Percentiles rank a stretch among this genome's conserved stretches.
Conservation (phyloP, 2,797 vertebrate species). For the Perodicticus potto region DNA sequence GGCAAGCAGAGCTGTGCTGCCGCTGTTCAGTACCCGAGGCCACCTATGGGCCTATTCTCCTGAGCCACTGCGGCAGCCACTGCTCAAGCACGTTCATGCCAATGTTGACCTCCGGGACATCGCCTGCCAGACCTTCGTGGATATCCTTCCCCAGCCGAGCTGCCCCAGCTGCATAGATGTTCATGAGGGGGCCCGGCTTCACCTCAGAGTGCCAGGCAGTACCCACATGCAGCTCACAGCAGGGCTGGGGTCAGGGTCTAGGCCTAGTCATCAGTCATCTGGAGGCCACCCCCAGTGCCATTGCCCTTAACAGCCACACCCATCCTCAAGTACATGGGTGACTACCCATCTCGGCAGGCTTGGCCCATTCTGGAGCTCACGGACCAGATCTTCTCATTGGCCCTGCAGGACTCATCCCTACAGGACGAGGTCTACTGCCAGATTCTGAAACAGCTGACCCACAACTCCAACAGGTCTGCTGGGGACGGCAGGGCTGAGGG, state of each 20-base stretch:
- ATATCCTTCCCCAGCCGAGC: slow-evolving; percentile 92
- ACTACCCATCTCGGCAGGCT: slow-evolving; percentile 95
- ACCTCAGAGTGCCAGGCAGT: rapidly evolving
- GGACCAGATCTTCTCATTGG: slow-evolving; percentile 94
- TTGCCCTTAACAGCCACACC: slow-evolving; percentile 92
- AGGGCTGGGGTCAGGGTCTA: too few species aligned
- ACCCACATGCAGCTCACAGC: rapidly evolving
- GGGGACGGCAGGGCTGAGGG: rapidly evolving
- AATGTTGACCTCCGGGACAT: slow-evolving; percentile 91
- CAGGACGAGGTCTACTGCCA: slow-evolving; percentile 98
- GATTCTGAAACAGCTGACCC: slow-evolving; percentile 97
- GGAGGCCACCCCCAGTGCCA: rapidly evolving
- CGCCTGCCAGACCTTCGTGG: slow-evolving; percentile 94
- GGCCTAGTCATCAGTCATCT: not conserved
- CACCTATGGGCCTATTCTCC: slow-evolving; percentile 93
- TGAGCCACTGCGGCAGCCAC: slow-evolving; percentile 95
- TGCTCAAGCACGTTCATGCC: slow-evolving; percentile 91
- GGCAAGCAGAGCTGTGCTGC: slow-evolving; percentile 91
- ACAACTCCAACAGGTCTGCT: slow-evolving; percentile 93
- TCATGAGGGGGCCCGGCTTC: rapidly evolving
- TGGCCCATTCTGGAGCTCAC: slow-evolving; percentile 92
- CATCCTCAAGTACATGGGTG: slow-evolving; percentile 98
- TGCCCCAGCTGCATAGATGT: not conserved
- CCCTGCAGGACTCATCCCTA: slow-evolving; percentile 91
- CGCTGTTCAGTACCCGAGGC: slow-evolving; percentile 89